These are phyloP conservation scores for Sylvilagus floridanus DNA, from an alignment of 2,797 vertebrate species.

Conservation along the genomic window DNA sequence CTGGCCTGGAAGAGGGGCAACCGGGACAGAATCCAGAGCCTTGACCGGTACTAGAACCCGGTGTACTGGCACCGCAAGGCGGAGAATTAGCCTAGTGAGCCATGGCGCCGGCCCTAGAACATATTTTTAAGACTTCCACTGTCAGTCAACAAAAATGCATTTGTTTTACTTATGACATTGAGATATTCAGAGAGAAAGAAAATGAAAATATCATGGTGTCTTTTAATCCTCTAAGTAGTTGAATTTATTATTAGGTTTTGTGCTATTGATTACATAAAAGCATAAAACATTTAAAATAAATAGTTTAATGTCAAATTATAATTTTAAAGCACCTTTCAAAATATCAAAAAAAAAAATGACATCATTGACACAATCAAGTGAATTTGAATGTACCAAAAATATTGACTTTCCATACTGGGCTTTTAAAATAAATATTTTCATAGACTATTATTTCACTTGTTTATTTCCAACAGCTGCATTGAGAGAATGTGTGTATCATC, in stretches of 20 bases:
- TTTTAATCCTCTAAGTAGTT: slow-evolving; percentile 55
- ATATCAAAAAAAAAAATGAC: not conserved
- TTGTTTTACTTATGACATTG: slow-evolving; percentile 42
- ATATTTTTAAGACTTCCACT: slow-evolving; percentile 3
- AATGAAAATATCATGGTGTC: slow-evolving; percentile 35
- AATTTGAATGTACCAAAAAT: slow-evolving; percentile 45
- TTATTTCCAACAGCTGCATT: slow-evolving; percentile 68
- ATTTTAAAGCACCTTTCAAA: slow-evolving; percentile 60
- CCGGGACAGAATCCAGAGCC: too few relatives aligned
- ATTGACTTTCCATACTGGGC: not conserved
- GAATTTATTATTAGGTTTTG: slow-evolving; percentile 43
- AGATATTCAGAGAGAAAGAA: slow-evolving; percentile 21
- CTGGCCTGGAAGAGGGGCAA: too few relatives aligned
- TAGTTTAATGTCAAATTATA: slow-evolving; percentile 63
- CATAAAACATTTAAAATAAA: slow-evolving; percentile 43
- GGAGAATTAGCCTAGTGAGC: too few relatives aligned
- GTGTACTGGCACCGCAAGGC: too few relatives aligned
- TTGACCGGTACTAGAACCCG: too few relatives aligned
- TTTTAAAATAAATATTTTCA: slow-evolving; percentile 41
- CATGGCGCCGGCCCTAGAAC: not conserved
- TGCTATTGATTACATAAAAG: not conserved
- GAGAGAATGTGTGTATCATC: slow-evolving; percentile 57
- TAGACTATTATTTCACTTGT: slow-evolving; percentile 49
- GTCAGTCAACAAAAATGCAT: slow-evolving; percentile 17
- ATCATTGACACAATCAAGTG: slow-evolving; percentile 39